These are phyloP conservation scores for Lagenorhynchus albirostris DNA, from an alignment of 2,113 vertebrate genomes.

Conservation along the genomic window DNA sequence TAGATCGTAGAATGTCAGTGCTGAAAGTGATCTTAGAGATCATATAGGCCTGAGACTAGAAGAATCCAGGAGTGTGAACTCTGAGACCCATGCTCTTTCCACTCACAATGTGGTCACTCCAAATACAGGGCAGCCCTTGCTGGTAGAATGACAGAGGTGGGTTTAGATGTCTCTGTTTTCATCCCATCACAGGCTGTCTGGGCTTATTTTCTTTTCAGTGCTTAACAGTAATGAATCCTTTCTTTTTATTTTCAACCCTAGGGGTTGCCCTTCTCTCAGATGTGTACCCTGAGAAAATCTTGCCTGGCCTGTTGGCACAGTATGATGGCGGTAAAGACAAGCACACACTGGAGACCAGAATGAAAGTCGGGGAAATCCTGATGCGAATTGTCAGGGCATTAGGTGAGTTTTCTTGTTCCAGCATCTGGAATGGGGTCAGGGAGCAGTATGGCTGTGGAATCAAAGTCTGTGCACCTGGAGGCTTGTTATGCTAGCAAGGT, in stretches of 20 bases:
- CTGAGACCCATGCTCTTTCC: not conserved
- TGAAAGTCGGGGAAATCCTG: constrained; percentile 95
- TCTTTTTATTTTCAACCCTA: constrained; percentile 62
- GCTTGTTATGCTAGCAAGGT: not conserved
- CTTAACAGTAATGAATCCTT: not conserved
- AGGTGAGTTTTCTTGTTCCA: constrained; percentile 84
- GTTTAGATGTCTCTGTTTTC: not conserved
- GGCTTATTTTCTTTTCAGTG: not conserved
- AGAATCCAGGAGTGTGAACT: not conserved
- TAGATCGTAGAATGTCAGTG: not conserved
- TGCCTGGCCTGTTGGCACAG: constrained; percentile 86
- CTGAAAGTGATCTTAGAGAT: not conserved
- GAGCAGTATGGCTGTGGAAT: not conserved
- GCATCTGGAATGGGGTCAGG: not conserved
- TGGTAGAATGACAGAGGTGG: not conserved
- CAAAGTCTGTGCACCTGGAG: not conserved
- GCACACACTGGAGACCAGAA: constrained; percentile 81
- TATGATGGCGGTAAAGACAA: constrained; percentile 77
- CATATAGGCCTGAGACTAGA: not conserved
- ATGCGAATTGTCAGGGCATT: constrained; percentile 90
- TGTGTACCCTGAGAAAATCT: constrained; percentile 86
- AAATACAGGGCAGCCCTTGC: not conserved
- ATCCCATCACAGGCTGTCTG: not conserved
- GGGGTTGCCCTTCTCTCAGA: constrained; percentile 89
- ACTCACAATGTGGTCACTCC: not conserved